Conservation (phyloP, 2,888 invertebrate genomes). For the Eudasyphora cyanicolor region DNA sequence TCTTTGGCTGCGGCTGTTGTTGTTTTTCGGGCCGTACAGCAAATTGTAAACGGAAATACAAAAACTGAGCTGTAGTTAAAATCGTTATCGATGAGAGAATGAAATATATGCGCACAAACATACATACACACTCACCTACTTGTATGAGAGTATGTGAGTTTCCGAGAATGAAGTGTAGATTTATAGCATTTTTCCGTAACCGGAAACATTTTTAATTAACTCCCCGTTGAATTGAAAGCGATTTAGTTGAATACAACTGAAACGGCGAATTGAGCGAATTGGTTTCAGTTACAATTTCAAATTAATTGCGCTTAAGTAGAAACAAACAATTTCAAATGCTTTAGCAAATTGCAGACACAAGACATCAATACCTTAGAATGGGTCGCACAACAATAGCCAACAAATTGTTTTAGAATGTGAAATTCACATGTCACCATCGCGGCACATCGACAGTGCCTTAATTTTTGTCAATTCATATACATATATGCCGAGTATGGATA, state of each 20-base stretch:
- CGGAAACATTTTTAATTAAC: slow-evolving; percentile 68
- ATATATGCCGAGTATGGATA: too few species aligned
- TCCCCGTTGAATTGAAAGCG: slow-evolving; percentile 65
- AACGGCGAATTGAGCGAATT: slow-evolving; percentile 2
- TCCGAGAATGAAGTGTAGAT: too few species aligned
- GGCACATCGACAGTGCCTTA: too few species aligned
- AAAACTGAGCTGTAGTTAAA: slow-evolving; percentile 56
- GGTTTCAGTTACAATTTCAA: slow-evolving; percentile 19
- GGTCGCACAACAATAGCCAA: too few species aligned
- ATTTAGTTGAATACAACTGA: slow-evolving; percentile 42
- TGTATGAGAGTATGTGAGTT: background rate
- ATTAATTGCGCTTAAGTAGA: slow-evolving; percentile 28
- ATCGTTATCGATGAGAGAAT: slow-evolving; percentile 55
- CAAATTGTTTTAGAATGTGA: too few species aligned
- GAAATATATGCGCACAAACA: background rate
- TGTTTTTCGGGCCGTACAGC: slow-evolving; percentile 32
- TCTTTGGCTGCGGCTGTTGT: slow-evolving; percentile 19
- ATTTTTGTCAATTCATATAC: too few species aligned
- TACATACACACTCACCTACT: too few species aligned
- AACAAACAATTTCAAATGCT: background rate
- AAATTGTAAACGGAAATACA: slow-evolving; percentile 65
- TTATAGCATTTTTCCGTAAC: slow-evolving; percentile 63
- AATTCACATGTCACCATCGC: too few species aligned
- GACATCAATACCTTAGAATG: too few species aligned
- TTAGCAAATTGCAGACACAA: background rate